Percentiles rank a stretch among this genome's conserved stretches.
phyloP scores from a whole-genome alignment of 92 coral and sea anemone genomes.

The Palythoa caribaeorum region DNA sequence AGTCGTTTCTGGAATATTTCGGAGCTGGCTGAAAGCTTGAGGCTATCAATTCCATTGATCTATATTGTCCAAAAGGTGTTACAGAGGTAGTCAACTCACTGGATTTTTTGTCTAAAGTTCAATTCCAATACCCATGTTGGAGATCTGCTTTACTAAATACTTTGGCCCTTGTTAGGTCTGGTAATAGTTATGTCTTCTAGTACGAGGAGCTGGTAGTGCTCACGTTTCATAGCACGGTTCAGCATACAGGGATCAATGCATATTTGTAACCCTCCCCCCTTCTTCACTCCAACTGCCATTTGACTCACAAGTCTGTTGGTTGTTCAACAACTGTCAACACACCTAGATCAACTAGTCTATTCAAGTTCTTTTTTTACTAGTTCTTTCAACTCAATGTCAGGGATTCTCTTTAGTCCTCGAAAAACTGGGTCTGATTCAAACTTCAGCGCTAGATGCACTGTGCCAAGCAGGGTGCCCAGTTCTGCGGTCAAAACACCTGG shows the following conservation, averaged over 20 bases:
- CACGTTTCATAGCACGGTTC: conserved; percentile 38
- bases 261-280: conserved; percentile 45
- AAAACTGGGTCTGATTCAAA: conserved; percentile 43
- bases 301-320: conserved; percentile 58
- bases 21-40: conserved; percentile 34
- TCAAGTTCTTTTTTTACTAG: too few species aligned
- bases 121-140: conserved; percentile 42
- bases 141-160: conserved; percentile 54
- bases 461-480: conserved; percentile 58
- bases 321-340: conserved; percentile 46
- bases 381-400: too few species aligned
- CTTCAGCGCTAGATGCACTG: conserved; percentile 44
- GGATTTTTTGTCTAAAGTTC: not conserved
- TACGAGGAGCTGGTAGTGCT: conserved; percentile 45
- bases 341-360: conserved; percentile 17
- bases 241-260: conserved; percentile 39
- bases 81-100: conserved; percentile 31
- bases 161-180: conserved; percentile 29
- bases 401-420: conserved; percentile 2
- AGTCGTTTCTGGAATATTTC: conserved; percentile 53
- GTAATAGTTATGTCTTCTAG: conserved; percentile 23
- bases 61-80: conserved; percentile 44
- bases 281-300: conserved; percentile 53
- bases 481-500: conserved; percentile 34
- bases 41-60: conserved; percentile 30